A percentile compares a stretch with the other conserved stretches of the same genome.
Conservation (phyloP, 2,113 vertebrate species). For the Misgurnus anguillicaudatus region DNA sequence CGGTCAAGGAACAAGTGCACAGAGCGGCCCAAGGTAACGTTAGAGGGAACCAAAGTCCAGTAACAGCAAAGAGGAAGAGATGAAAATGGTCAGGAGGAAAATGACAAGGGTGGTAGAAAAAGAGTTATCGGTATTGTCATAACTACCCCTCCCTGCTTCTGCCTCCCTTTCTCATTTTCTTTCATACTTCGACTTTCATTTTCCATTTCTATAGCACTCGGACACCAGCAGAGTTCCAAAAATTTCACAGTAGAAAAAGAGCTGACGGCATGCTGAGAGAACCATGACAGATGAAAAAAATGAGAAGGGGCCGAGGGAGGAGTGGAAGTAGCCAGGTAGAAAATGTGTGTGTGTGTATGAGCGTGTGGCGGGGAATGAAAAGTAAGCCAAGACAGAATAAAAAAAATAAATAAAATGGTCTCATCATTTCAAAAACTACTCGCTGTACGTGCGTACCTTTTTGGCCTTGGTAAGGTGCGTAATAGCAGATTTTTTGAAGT, state of each 20-base stretch:
- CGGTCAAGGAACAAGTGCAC: neutral
- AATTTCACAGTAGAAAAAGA: constrained; percentile 44
- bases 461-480: constrained; percentile 74
- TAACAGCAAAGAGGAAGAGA: constrained; percentile 19
- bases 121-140: neutral
- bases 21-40: constrained; percentile 14
- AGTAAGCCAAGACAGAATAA: neutral
- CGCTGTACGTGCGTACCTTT: constrained; percentile 64
- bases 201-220: constrained; percentile 38
- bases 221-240: constrained; percentile 36
- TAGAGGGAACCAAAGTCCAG: constrained; percentile 27
- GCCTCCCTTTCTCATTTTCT: constrained; percentile 19
- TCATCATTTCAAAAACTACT: constrained; percentile 9
- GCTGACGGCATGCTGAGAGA: constrained; percentile 34
- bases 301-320: constrained; percentile 22
- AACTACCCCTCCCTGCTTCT: neutral
- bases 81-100: neutral
- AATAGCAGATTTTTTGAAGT: constrained; percentile 69
- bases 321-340: constrained; percentile 28
- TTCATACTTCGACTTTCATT: constrained; percentile 42
- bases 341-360: constrained; percentile 37
- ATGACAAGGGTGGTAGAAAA: neutral
- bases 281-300: constrained; percentile 36
- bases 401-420: neutral
- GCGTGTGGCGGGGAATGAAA: constrained; percentile 15